Evolutionary conservation across 2,797 vertebrate genomes (phyloP), one percentile per base, ranked within the genome.

Genomic region (Tenualosa thibaudeaui): DNA sequence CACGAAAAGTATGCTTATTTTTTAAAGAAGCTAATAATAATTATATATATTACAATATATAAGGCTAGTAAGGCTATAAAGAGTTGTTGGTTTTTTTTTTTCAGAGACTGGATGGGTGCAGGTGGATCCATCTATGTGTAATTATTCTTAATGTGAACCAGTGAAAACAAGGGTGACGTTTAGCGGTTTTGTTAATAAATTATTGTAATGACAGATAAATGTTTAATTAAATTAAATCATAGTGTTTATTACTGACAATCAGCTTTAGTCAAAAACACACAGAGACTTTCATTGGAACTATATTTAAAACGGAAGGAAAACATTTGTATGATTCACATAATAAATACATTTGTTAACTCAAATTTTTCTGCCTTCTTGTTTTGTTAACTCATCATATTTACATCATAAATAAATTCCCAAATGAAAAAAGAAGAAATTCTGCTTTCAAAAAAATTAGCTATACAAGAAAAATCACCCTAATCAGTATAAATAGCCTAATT

Each of bases 341-440:
- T 99, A 98, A 99, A 99, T 99, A 99, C 97, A 97, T 94, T 95
- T 96, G 96, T 94, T 95, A 96, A 95, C 94, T 95, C 92, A 92
- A 96, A 94, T 83, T 86, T 86, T 81, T 82, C 88, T 86, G 88
- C 75, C 50, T 88, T 88, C 82, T 88, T 54, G 81, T 86, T 88
- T 43, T 85, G 85, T 86, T 88, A 43, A 86, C 85, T 87, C 50
- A 88, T 83, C 88, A 86, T 93, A 96, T 97, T 97, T 97, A 98
- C 95, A 96, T 96, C 95, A 98, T 99, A 98, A 99, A 99, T 98
- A 98, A 97, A 94, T 96, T 95, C 93, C 95, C 95, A 94, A 94
- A 56, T 56, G 95, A 94, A 93, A 96, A 85, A 85, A 94, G 87
- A 86, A 85, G 85, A 93, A 84, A 88, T 82, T 56, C 65, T 46